A percentile compares a stretch with the other conserved stretches of the same genome.
Conservation (phyloP, 1,140 invertebrate genomes). For the Zaprionus taronus region DNA sequence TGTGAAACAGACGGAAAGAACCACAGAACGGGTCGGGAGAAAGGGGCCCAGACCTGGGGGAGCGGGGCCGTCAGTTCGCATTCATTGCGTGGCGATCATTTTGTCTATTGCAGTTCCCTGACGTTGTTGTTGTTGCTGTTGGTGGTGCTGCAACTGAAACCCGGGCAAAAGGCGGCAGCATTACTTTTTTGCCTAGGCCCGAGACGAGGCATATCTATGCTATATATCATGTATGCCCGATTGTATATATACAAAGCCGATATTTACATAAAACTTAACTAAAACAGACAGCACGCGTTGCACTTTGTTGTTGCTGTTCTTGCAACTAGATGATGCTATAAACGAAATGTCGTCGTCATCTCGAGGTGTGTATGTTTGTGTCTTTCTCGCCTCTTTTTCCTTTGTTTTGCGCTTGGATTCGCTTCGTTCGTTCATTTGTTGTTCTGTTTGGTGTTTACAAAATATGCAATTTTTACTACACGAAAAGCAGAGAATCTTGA, state of each 20-base stretch:
- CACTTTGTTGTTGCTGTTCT: constrained; percentile 19
- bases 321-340: constrained; percentile 66
- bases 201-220: constrained; percentile 24
- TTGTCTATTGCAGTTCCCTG: constrained; percentile 33
- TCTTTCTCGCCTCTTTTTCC: constrained; percentile 36
- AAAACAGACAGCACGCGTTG: constrained; percentile 49
- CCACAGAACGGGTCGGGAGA: neutral
- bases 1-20: constrained; percentile 53
- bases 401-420: constrained; percentile 64
- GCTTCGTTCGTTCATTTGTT: constrained; percentile 62
- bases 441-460: constrained; percentile 50
- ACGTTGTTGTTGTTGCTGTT: constrained; percentile 31
- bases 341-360: constrained; percentile 71
- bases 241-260: constrained; percentile 33
- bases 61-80: constrained; percentile 44
- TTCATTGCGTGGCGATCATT: constrained; percentile 63
- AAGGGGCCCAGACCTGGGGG: neutral
- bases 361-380: constrained; percentile 13
- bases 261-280: constrained; percentile 49
- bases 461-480: constrained; percentile 54
- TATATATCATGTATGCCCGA: constrained; percentile 1
- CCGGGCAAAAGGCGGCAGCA: constrained; percentile 49
- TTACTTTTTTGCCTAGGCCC: constrained; percentile 38
- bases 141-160: constrained; percentile 31
- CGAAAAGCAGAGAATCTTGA: constrained; percentile 41